phyloP scores from a whole-genome alignment of 1,140 invertebrate genomes.

The Drosophila navojoa region DNA sequence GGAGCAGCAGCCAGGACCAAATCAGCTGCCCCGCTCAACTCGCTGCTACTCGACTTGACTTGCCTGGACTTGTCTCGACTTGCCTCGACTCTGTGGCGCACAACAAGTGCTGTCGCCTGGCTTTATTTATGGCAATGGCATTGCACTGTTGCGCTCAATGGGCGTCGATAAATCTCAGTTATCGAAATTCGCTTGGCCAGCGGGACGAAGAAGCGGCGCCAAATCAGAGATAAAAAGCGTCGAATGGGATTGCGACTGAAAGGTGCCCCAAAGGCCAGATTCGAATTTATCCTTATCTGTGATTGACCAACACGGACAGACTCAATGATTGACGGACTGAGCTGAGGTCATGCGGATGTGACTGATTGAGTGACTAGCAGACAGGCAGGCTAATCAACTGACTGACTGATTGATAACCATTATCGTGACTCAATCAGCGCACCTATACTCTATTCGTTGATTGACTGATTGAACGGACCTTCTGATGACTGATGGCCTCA shows the following conservation, averaged over 20 bases:
- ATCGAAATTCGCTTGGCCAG: slow-evolving; percentile 12
- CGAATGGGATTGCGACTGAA: not conserved
- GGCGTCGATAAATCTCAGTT: slow-evolving; percentile 34
- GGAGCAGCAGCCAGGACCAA: not conserved
- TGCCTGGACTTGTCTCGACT: not conserved
- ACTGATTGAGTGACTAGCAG: too few species aligned
- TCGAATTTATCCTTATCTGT: not conserved
- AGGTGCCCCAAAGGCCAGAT: not conserved
- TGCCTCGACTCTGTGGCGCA: too few species aligned
- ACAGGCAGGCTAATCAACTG: not conserved
- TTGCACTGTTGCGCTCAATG: slow-evolving; percentile 34
- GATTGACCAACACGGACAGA: too few species aligned
- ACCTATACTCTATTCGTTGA: not conserved
- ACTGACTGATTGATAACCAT: too few species aligned
- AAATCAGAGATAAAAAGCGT: not conserved
- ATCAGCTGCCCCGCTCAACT: slow-evolving; percentile 5
- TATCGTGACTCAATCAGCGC: too few species aligned
- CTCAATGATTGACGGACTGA: too few species aligned
- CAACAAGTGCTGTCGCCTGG: slow-evolving; percentile 20
- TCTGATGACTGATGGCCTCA: too few species aligned
- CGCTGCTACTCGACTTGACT: not conserved
- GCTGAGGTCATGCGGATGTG: too few species aligned
- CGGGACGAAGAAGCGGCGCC: not conserved
- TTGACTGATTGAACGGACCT: not conserved
- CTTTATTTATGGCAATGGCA: slow-evolving; percentile 11